These are phyloP conservation scores for Parascotia fuliginaria DNA, from an alignment of 2,888 invertebrate species.

Conservation along the genomic window DNA sequence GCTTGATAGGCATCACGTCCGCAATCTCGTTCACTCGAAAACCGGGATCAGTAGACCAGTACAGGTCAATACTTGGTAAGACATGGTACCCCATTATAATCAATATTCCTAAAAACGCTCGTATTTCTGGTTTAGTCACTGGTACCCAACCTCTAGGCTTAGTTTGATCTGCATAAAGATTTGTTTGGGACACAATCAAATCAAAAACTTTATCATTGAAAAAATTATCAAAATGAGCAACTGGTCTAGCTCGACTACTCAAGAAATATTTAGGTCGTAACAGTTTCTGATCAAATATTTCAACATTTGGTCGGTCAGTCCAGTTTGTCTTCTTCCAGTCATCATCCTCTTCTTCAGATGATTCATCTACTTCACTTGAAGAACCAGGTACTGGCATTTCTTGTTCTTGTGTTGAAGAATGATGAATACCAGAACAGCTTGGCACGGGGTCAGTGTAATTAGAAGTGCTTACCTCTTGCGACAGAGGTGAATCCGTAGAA, in stretches of 20 bases:
- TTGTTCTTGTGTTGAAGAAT: conserved; percentile 20
- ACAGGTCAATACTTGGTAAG: conserved; percentile 7
- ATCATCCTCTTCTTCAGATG: too few species aligned
- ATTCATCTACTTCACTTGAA: too few species aligned
- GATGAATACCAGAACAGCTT: conserved; percentile 10
- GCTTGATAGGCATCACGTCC: conserved; percentile 1
- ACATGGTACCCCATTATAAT: conserved; percentile 27
- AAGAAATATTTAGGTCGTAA: neutral
- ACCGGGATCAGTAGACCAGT: conserved; percentile 10
- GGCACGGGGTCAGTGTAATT: neutral
- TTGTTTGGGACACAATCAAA: neutral
- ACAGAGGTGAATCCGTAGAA: conserved; percentile 11
- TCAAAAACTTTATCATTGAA: neutral
- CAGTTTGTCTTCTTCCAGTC: neutral
- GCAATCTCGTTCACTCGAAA: conserved; percentile 12
- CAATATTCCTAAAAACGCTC: conserved; percentile 25
- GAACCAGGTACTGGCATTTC: too few species aligned
- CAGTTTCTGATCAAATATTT: neutral
- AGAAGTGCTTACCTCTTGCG: conserved; percentile 11
- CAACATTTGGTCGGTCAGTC: neutral
- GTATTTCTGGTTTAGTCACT: conserved; percentile 9
- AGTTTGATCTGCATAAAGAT: neutral
- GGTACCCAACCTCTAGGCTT: neutral
- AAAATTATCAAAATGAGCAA: neutral
- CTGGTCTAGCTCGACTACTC: neutral